phyloP scores from a whole-genome alignment of 1,140 invertebrate genomes.

The Platyscapa corneri region DNA sequence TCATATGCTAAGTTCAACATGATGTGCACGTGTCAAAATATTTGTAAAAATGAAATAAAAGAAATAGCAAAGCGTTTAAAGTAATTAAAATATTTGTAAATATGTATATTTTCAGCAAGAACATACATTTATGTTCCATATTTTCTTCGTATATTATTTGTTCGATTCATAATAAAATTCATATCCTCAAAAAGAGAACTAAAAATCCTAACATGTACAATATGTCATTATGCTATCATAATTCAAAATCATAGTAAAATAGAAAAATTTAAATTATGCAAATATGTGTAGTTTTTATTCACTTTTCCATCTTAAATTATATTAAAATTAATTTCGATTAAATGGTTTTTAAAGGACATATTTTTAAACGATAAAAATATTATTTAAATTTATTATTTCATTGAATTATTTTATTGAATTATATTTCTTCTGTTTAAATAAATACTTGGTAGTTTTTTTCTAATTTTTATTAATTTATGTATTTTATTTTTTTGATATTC shows the following conservation, averaged over 20 bases:
- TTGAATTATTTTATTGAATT: no score
- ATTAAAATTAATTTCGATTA: neutral
- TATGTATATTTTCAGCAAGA: constrained; percentile 51
- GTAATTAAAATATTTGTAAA: constrained; percentile 46
- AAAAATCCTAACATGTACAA: constrained; percentile 32
- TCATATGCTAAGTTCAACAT: constrained; percentile 20
- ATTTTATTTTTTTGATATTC: no score
- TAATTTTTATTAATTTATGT: no score
- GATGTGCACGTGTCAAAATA: neutral
- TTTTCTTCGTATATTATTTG: constrained; percentile 37
- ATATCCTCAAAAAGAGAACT: constrained; percentile 38
- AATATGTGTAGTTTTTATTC: constrained; percentile 13
- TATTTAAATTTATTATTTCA: neutral
- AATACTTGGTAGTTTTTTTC: no score
- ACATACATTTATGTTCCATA: constrained; percentile 26
- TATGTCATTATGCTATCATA: constrained; percentile 30
- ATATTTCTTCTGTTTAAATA: no score
- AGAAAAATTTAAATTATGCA: constrained; percentile 33
- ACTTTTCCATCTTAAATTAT: neutral
- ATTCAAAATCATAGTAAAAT: constrained; percentile 39
- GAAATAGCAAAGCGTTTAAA: neutral
- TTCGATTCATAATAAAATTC: constrained; percentile 44
- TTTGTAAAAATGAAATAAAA: constrained; percentile 42
- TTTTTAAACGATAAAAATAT: no score
- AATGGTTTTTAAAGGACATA: neutral